Conservation (phyloP, 2,797 vertebrate species). For the Notoglanidium macrostoma region DNA sequence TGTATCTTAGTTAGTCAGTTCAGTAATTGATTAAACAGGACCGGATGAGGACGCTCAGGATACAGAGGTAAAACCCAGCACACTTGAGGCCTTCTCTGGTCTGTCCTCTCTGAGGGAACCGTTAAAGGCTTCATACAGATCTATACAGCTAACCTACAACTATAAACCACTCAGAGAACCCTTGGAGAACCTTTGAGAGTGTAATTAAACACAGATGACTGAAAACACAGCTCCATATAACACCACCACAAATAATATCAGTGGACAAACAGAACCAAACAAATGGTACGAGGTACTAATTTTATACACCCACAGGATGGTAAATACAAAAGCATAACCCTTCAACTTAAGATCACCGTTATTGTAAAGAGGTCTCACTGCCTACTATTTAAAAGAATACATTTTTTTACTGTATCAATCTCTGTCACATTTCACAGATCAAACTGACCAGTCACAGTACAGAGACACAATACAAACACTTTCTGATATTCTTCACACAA, state of each 20-base stretch:
- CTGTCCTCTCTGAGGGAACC: neutral
- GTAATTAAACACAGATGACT: neutral
- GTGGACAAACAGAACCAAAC: neutral
- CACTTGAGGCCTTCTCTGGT: neutral
- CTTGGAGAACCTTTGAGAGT: neutral
- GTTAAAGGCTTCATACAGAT: neutral
- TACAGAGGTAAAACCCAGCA: neutral
- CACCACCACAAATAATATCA: neutral
- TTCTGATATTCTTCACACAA: neutral
- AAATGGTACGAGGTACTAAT: neutral
- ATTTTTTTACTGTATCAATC: neutral
- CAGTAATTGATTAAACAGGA: neutral
- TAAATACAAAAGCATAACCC: neutral
- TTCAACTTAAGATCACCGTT: neutral
- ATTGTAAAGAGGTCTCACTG: neutral
- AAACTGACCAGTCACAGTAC: neutral
- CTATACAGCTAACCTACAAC: neutral
- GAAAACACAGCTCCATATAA: neutral
- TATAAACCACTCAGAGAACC: neutral
- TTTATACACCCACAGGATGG: neutral
- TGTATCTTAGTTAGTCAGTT: neutral
- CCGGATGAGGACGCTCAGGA: neutral
- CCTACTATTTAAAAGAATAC: neutral
- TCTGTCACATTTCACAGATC: neutral
- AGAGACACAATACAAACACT: neutral